These are phyloP conservation scores for Peromyscus leucopus DNA, from an alignment of 2,113 vertebrate genomes.

Conservation along the genomic window DNA sequence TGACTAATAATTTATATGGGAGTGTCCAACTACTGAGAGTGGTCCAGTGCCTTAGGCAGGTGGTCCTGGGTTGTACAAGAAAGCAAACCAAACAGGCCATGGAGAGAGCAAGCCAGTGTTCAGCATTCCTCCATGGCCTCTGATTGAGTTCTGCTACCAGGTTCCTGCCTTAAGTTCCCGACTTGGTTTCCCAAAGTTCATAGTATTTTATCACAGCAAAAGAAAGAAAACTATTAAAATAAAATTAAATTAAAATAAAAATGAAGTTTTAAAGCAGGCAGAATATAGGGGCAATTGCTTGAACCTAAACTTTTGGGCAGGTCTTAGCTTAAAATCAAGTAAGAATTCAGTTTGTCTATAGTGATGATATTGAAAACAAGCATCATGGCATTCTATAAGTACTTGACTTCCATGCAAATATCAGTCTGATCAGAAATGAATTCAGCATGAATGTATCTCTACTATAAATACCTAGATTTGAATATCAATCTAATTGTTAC, in stretches of 20 bases:
- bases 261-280: not conserved
- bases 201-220: not conserved
- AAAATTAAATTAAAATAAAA: not conserved
- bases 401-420: not conserved
- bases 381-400: not conserved
- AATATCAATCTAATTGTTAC: not conserved
- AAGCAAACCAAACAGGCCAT: not conserved
- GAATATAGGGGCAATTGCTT: not conserved
- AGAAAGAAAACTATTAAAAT: not conserved
- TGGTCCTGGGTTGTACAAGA: not conserved
- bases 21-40: fast-evolving
- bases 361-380: not conserved
- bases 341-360: not conserved
- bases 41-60: too few relatives aligned
- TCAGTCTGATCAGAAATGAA: not conserved
- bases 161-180: not conserved
- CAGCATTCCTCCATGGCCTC: not conserved
- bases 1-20: not conserved
- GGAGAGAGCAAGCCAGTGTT: not conserved
- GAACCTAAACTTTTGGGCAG: not conserved
- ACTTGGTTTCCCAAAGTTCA: not conserved
- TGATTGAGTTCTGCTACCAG: not conserved
- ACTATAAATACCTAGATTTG: not conserved
- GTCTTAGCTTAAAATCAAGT: not conserved
- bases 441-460: not conserved